These are phyloP conservation scores for Trachelus troglodyta DNA, from an alignment of 2,888 invertebrate genomes.

Conservation along the genomic window DNA sequence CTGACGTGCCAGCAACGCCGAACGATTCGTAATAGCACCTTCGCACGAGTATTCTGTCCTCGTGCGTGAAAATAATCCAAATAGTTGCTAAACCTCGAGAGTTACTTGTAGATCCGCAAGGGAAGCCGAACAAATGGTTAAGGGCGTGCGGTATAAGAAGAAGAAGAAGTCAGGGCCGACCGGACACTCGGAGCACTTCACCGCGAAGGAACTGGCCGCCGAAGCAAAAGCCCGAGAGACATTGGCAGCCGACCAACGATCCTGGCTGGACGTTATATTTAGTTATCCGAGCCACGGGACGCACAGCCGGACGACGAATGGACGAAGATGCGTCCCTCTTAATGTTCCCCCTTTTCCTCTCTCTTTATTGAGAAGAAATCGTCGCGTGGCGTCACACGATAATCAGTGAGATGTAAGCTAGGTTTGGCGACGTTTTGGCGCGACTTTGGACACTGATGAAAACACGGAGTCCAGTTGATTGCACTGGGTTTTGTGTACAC, in stretches of 20 bases:
- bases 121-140: neutral
- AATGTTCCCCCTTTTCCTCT: neutral
- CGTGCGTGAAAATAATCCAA: neutral
- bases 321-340: neutral
- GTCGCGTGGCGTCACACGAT: neutral
- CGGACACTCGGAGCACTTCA: conserved; percentile 25
- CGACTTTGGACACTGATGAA: neutral
- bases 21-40: neutral
- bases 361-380: neutral
- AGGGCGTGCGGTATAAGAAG: neutral
- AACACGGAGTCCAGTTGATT: neutral
- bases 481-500: neutral
- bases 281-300: conserved; percentile 44
- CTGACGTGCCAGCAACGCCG: conserved; percentile 22
- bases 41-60: neutral
- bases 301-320: neutral
- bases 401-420: neutral
- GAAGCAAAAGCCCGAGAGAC: conserved; percentile 30
- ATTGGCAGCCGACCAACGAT: conserved; percentile 58
- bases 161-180: conserved; percentile 4
- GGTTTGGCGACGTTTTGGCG: neutral
- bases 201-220: conserved; percentile 33
- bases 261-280: conserved; percentile 62
- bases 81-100: neutral
- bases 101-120: neutral